Conservation (phyloP, 2,113 vertebrate genomes). For the Furnarius figulus region DNA sequence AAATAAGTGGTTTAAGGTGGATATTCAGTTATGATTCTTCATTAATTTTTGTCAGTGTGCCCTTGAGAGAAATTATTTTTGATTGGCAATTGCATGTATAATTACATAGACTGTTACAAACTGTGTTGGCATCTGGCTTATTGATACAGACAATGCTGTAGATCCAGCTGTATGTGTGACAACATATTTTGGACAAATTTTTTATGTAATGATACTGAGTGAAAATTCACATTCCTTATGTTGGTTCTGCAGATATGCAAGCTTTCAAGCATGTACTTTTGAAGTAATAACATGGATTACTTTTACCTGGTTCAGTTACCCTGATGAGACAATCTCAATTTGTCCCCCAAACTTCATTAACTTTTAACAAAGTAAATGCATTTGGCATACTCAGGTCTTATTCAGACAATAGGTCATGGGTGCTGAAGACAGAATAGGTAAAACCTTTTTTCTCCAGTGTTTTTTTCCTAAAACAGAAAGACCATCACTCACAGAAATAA, state of each 20-base stretch:
- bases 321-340: background rate
- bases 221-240: background rate
- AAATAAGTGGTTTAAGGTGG: background rate
- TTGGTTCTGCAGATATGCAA: background rate
- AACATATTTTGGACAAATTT: background rate
- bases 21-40: background rate
- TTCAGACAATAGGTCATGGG: background rate
- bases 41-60: background rate
- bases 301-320: background rate
- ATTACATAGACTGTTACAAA: background rate
- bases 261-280: background rate
- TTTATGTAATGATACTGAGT: background rate
- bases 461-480: background rate
- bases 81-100: background rate
- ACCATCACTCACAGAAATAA: background rate
- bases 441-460: background rate
- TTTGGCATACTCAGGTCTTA: background rate
- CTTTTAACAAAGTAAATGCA: background rate
- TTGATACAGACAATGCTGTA: background rate
- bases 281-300: background rate
- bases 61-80: background rate
- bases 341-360: background rate
- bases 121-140: background rate
- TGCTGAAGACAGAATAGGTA: background rate
- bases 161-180: background rate